Base-by-base conservation (phyloP, 2,113 vertebrate genomes). In the Hippoglossus stenolepis region DNA sequence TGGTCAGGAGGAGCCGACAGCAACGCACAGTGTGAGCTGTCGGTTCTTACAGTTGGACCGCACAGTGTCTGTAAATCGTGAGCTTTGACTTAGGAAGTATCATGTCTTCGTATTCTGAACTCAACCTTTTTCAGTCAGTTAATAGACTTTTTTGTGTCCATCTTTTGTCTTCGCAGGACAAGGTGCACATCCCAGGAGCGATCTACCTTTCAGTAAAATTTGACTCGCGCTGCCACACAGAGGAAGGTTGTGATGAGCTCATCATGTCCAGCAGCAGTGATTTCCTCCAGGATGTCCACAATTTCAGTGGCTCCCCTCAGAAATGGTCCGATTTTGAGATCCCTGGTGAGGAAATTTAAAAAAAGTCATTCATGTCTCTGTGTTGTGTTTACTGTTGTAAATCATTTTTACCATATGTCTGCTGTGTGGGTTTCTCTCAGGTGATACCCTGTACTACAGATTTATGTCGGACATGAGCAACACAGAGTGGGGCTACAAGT, bases 381-480 rank as follows among this genome's bases (percentile, higher is more conserved):
- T 20, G 1, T 18, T 40, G 15, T 13, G 10, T 23, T 7, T 1
- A 0, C 15, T 6, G 18, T 47, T 14, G 14, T 1, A 10, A 51
- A 21, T 70, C 4, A 12, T 54, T 21, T 53, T 54, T 7, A n/a
- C 20, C 51, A 51, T n/a, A 20, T 54, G 51, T 47, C 12, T 24
- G 21, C 6, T 78, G 60, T 79, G 21, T 74, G 59, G 60, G 5
- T 87, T 43, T 81, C 75, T 75, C 67, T 0, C 77, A 99, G 97
- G 98, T 75, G 98, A 99, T 59, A 98, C 97, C 0, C 93, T 99
- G 11, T 96, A 97, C 89, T 99, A 97, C 89, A 92, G 94, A 28
- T 99, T 99, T 38, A 96, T 96, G 84, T 98, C 97, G 0, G 98
- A 99, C 93, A 98, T 99, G 96, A 98, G 97, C 91, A 98, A 98